Conservation (phyloP, 2,113 vertebrate species). For the Lasiurus cinereus region DNA sequence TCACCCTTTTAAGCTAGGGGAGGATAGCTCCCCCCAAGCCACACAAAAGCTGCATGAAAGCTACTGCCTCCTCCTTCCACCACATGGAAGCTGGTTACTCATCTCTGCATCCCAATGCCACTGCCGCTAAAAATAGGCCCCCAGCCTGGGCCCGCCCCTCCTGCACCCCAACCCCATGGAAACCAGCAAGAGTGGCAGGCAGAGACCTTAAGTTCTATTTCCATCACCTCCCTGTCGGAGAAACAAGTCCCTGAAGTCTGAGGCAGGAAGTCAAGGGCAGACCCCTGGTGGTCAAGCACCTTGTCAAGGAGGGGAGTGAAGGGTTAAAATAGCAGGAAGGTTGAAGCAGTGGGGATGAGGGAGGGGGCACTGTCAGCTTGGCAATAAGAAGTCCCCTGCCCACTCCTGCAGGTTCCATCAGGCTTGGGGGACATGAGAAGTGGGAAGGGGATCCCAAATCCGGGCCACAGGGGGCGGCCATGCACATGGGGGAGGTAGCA, state of each 20-base stretch:
- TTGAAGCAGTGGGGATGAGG: conserved; percentile 64
- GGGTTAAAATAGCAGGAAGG: conserved; percentile 73
- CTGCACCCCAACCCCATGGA: conserved; percentile 81
- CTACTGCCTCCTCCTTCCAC: conserved; percentile 74
- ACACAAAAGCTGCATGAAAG: conserved; percentile 72
- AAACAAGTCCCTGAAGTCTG: conserved; percentile 57
- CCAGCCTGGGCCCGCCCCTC: conserved; percentile 71
- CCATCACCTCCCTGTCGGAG: conserved; percentile 22
- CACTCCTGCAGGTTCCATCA: conserved; percentile 51
- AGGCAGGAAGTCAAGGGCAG: conserved; percentile 29
- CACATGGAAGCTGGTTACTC: conserved; percentile 83
- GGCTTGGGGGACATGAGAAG: conserved; percentile 50
- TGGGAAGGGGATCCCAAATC: conserved; percentile 75
- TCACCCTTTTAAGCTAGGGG: conserved; percentile 36
- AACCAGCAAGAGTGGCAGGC: conserved; percentile 75
- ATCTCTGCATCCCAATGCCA: conserved; percentile 81
- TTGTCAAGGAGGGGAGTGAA: conserved; percentile 50
- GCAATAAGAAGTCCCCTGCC: conserved; percentile 54
- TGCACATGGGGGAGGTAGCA: conserved; percentile 79
- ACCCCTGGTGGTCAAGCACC: conserved; percentile 56
- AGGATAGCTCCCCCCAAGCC: conserved; percentile 28
- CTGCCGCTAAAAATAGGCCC: conserved; percentile 82
- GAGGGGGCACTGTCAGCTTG: conserved; percentile 34
- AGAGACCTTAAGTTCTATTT: conserved; percentile 74
- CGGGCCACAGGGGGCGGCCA: conserved; percentile 73